phyloP scores from a whole-genome alignment of 2,888 invertebrate species.

The Sarcophaga variegata region DNA sequence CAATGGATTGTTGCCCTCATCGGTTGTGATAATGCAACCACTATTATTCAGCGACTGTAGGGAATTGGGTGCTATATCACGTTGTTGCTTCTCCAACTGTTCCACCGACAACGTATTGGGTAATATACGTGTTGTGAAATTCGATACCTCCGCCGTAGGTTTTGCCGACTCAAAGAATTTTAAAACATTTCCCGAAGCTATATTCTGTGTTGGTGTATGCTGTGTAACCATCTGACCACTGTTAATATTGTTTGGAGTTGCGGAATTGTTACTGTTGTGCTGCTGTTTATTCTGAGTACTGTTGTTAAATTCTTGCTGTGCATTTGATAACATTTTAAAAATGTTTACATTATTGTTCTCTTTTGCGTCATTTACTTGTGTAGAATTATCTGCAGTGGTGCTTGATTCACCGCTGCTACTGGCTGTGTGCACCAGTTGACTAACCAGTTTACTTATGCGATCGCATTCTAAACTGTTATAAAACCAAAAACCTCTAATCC shows the following conservation, averaged over 20 bases:
- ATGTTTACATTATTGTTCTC: conserved; percentile 85
- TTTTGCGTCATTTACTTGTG: conserved; percentile 54
- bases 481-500: conserved; percentile 97
- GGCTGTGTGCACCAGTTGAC: conserved; percentile 85
- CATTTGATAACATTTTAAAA: conserved; percentile 93
- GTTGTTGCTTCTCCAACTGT: conserved; percentile 94
- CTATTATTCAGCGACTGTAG: conserved; percentile 72
- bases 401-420: conserved; percentile 51
- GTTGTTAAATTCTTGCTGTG: conserved; percentile 90
- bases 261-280: conserved; percentile 71
- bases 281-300: conserved; percentile 82
- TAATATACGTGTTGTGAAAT: conserved; percentile 88
- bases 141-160: conserved; percentile 84
- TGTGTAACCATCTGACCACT: conserved; percentile 23
- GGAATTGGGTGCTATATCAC: conserved; percentile 87
- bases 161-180: conserved; percentile 89
- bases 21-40: conserved; percentile 80
- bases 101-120: conserved; percentile 88
- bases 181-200: conserved; percentile 92
- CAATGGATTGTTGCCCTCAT: conserved; percentile 72
- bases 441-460: conserved; percentile 89
- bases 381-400: conserved; percentile 57
- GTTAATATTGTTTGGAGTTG: conserved; percentile 57
- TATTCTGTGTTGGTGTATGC: conserved; percentile 83
- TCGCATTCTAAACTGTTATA: conserved; percentile 95